phyloP scores from a whole-genome alignment of 1,140 invertebrate genomes.

The Drosophila dunni region DNA sequence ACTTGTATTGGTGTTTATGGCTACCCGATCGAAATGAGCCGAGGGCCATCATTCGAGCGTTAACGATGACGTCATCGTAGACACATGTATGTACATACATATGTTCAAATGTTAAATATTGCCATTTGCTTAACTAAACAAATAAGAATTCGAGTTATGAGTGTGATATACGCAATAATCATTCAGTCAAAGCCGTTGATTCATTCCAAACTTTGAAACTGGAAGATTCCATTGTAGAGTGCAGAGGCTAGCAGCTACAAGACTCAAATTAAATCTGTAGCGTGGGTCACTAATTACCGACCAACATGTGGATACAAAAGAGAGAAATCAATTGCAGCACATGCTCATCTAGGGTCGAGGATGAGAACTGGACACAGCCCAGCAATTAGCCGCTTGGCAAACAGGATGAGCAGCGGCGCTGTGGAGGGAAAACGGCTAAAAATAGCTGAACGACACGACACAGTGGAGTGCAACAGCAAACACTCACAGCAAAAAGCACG shows the following conservation, averaged over 20 bases:
- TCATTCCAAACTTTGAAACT: slow-evolving; percentile 6
- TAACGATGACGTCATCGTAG: slow-evolving; percentile 61
- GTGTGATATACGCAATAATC: not conserved
- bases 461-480: slow-evolving; percentile 33
- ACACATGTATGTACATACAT: slow-evolving; percentile 2
- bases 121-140: slow-evolving; percentile 29
- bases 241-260: not conserved
- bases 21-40: slow-evolving; percentile 45
- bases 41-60: slow-evolving; percentile 53
- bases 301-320: not conserved
- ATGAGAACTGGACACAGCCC: slow-evolving; percentile 8
- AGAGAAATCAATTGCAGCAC: slow-evolving; percentile 32
- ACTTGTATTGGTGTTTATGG: slow-evolving; percentile 17
- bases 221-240: not conserved
- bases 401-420: not conserved
- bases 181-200: slow-evolving; percentile 10
- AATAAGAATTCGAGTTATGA: slow-evolving; percentile 17
- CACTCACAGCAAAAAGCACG: slow-evolving; percentile 12
- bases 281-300: slow-evolving; percentile 28
- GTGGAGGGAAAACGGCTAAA: slow-evolving; percentile 16
- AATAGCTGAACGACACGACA: slow-evolving; percentile 29
- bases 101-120: slow-evolving; percentile 40
- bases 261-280: slow-evolving; percentile 20
- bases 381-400: slow-evolving; percentile 37
- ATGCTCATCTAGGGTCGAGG: slow-evolving; percentile 15